Evolutionary conservation across 2,888 invertebrate genomes (phyloP).

Genomic region (Andrena bucephala): DNA sequence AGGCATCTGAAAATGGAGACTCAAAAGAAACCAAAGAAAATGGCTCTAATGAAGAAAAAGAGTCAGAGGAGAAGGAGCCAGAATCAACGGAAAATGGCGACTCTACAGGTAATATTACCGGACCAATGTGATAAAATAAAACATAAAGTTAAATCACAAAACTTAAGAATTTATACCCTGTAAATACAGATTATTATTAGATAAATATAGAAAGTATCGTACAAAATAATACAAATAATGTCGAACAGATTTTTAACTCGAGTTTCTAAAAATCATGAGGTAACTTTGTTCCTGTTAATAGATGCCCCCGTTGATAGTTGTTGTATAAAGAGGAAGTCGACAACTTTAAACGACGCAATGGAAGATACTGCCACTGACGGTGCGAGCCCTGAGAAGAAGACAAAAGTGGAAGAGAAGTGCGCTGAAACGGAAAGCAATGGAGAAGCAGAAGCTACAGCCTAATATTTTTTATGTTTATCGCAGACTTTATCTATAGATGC

Average conservation of each 20-base stretch:
- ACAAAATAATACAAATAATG: not conserved
- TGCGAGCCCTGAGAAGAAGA: slow-evolving; percentile 90
- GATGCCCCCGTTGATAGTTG: slow-evolving; percentile 83
- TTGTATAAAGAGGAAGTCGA: slow-evolving; percentile 90
- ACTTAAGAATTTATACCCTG: not conserved
- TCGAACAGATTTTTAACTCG: no score
- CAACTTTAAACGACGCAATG: slow-evolving; percentile 81
- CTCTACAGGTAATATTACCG: slow-evolving; percentile 81
- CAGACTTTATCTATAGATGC: slow-evolving; percentile 78
- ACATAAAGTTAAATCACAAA: not conserved
- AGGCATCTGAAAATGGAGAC: slow-evolving; percentile 84
- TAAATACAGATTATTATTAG: not conserved
- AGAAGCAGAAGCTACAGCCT: slow-evolving; percentile 83
- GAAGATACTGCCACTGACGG: slow-evolving; percentile 86
- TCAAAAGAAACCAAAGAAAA: slow-evolving; percentile 84
- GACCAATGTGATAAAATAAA: not conserved
- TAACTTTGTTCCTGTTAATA: slow-evolving; percentile 53
- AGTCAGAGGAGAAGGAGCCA: slow-evolving; percentile 83
- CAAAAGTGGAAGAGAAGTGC: slow-evolving; percentile 89
- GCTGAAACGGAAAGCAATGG: slow-evolving; percentile 87
- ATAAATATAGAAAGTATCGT: not conserved
- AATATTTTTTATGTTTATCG: slow-evolving; percentile 71
- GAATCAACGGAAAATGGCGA: slow-evolving; percentile 85
- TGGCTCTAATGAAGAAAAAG: slow-evolving; percentile 84
- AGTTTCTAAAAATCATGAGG: not conserved